These are phyloP conservation scores for Drosophila athabasca DNA, from an alignment of 1,140 invertebrate species.

Conservation along the genomic window DNA sequence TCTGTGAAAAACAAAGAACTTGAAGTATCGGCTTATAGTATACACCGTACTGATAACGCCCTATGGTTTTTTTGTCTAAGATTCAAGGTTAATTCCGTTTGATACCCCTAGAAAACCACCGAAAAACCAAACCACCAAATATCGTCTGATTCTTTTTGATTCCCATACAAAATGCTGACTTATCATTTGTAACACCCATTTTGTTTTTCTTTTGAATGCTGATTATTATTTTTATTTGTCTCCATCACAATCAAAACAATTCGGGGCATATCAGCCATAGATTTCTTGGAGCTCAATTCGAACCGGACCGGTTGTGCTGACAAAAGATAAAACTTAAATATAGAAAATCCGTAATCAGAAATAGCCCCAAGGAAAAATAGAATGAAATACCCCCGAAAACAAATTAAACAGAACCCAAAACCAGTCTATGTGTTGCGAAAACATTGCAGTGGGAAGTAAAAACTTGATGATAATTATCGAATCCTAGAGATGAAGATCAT, in stretches of 20 bases:
- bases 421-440: conserved; percentile 17
- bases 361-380: conserved; percentile 26
- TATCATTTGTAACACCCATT: conserved; percentile 19
- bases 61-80: background rate
- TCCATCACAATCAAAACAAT: conserved; percentile 41
- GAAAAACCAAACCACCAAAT: background rate
- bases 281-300: conserved; percentile 21
- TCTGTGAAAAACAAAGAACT: conserved; percentile 2
- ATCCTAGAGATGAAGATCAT: background rate
- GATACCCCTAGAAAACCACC: background rate
- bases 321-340: conserved; percentile 32
- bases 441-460: conserved; percentile 33
- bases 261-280: conserved; percentile 31
- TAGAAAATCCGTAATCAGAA: conserved; percentile 41
- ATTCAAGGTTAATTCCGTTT: conserved; percentile 24
- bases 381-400: conserved; percentile 1
- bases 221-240: conserved; percentile 26
- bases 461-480: conserved; percentile 11
- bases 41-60: conserved; percentile 10
- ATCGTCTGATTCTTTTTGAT: conserved; percentile 3
- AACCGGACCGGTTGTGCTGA: conserved; percentile 26
- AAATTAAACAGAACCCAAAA: background rate
- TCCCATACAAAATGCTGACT: conserved; percentile 13
- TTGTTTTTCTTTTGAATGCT: conserved; percentile 18
- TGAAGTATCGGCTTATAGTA: conserved; percentile 24